phyloP scores from a whole-genome alignment of 1,140 invertebrate genomes.

The Dreissena rostriformis region DNA sequence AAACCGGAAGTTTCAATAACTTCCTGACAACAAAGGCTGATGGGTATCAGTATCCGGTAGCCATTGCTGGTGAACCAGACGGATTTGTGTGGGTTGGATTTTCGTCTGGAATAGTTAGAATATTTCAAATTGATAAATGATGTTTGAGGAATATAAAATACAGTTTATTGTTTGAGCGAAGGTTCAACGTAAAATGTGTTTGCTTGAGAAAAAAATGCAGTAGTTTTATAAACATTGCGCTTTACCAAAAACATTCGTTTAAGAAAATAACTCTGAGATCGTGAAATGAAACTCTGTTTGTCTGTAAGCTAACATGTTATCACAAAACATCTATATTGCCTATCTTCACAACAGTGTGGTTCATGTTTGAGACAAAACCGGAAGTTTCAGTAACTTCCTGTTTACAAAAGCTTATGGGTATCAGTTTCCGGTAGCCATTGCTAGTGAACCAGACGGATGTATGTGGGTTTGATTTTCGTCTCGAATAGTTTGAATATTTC shows the following conservation, averaged over 20 bases:
- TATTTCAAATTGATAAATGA: not conserved
- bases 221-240: not conserved
- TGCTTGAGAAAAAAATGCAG: not conserved
- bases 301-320: too few relatives aligned
- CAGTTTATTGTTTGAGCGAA: not conserved
- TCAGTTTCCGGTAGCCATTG: constrained; percentile 27
- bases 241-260: not conserved
- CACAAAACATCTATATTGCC: constrained; percentile 21
- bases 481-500: not conserved
- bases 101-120: constrained; percentile 14
- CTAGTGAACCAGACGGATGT: constrained; percentile 25
- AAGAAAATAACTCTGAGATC: too few relatives aligned
- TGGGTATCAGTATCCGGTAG: constrained; percentile 26
- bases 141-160: not conserved
- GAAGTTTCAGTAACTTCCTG: constrained; percentile 39
- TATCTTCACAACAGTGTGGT: constrained; percentile 38
- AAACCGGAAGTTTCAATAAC: constrained; percentile 25
- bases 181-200: not conserved
- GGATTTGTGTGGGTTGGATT: constrained; percentile 45
- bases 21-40: constrained; percentile 47
- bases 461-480: constrained; percentile 38
- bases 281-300: too few relatives aligned
- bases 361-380: constrained; percentile 41
- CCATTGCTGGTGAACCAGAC: constrained; percentile 23
- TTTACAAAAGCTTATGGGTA: constrained; percentile 43